phyloP scores from a whole-genome alignment of 2,113 vertebrate species.

The Paramisgurnus dabryanus region DNA sequence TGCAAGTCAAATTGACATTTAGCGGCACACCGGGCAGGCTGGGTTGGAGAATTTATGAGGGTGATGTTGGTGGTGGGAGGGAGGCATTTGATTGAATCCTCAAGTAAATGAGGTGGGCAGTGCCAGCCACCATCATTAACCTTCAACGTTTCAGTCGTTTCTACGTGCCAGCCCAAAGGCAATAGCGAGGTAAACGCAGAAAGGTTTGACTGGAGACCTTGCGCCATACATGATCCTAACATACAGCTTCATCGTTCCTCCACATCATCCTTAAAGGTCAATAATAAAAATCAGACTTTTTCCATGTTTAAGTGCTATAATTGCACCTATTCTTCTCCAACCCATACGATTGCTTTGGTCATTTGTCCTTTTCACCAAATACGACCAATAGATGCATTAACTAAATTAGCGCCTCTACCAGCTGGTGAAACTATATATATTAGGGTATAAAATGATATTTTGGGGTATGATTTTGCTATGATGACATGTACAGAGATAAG shows the following conservation, averaged over 20 bases:
- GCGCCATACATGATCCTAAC: not conserved
- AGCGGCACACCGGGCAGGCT: not conserved
- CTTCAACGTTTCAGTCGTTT: conserved; percentile 28
- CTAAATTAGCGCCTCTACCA: too few relatives aligned
- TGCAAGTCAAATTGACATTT: conserved; percentile 3
- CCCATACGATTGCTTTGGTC: too few relatives aligned
- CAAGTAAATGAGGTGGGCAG: conserved; percentile 6
- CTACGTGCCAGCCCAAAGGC: not conserved
- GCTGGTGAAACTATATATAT: too few relatives aligned
- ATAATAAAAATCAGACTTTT: too few relatives aligned
- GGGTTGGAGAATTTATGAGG: conserved; percentile 19
- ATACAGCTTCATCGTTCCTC: not conserved
- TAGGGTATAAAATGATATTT: too few relatives aligned
- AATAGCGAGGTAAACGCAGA: not conserved
- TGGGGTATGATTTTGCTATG: too few relatives aligned
- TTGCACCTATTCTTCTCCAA: too few relatives aligned
- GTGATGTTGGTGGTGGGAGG: not conserved
- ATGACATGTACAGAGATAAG: too few relatives aligned
- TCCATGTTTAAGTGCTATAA: too few relatives aligned
- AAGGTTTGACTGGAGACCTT: not conserved
- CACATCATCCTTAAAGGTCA: not conserved
- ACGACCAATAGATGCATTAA: too few relatives aligned
- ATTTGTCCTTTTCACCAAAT: too few relatives aligned
- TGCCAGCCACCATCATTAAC: conserved; percentile 49
- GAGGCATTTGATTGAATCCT: conserved; percentile 42